Percentiles rank a stretch among this genome's conserved stretches.
phyloP scores from a whole-genome alignment of 2,113 vertebrate genomes.

The Struthidea cinerea region DNA sequence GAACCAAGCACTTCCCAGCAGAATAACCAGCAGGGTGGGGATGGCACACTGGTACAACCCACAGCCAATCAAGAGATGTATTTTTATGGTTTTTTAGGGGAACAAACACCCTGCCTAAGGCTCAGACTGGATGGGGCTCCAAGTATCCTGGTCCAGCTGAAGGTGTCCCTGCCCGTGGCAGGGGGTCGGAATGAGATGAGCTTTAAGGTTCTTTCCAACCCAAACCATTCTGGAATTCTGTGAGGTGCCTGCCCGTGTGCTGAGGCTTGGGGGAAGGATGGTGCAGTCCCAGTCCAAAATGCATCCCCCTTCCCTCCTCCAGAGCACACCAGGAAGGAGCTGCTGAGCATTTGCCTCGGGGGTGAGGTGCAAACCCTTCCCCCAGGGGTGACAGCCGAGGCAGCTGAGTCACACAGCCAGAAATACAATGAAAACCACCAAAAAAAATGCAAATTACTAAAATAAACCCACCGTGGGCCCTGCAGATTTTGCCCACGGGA shows the following conservation, averaged over 20 bases:
- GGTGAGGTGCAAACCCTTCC: background rate
- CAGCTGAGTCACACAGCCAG: background rate
- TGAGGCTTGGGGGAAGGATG: background rate
- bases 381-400: background rate
- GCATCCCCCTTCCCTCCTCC: background rate
- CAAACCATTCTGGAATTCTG: background rate
- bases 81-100: background rate
- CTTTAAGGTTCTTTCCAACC: background rate
- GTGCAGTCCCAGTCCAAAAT: fast-evolving
- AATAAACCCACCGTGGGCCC: fast-evolving
- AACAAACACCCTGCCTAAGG: fast-evolving
- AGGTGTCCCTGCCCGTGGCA: background rate
- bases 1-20: background rate
- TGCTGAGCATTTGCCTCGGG: background rate
- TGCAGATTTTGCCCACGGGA: fast-evolving
- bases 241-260: fast-evolving
- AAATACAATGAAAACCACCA: background rate
- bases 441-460: fast-evolving
- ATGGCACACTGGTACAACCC: fast-evolving
- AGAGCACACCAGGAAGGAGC: background rate
- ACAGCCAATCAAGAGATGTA: fast-evolving
- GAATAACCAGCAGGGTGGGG: fast-evolving
- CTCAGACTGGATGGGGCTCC: background rate
- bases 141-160: fast-evolving
- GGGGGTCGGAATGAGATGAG: background rate